Evolutionary conservation across 1,140 invertebrate species (phyloP), one percentile per base, ranked within the genome.

Genomic region (Stenopsyche tienmushanensis): DNA sequence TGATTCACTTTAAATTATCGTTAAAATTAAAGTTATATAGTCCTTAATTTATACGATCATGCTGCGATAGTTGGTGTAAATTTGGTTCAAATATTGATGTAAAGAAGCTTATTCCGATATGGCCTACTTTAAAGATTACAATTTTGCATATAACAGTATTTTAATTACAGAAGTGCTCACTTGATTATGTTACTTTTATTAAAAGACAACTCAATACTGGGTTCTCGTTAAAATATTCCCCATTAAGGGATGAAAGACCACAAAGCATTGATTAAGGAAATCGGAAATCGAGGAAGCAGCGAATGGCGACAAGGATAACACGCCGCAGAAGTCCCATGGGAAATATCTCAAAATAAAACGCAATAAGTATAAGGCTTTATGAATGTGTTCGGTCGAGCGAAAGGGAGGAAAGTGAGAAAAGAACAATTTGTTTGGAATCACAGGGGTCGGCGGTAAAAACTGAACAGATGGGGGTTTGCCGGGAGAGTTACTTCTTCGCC

Each of bases 261-360:
- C 5, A 34, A 34, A 34, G 13, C 29, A 34, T 34, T 34, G 29
- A 7, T 34, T 5, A 34, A 7, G 5, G 13, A 34, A 34, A 34
- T 5, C 3, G 49, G 21, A 52, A 23, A 52, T 52, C 21, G 5
- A 23, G n/a, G 49, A 2, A 3, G 49, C 23, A 52, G 23, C 18
- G 18, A 13, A 52, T 18, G 25, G 29, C 29, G 29, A 34, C 29
- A 34, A 34, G 5, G 29, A 13, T 13, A 34, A 34, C 29, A 34
- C 29, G 13, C 29, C 29, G 5, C 5, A 7, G 29, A 34, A 34
- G 29, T 34, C 29, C 29, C 29, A 13, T 5, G 29, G 29, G 29
- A 20, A n/a, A 52, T 52, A 52, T 52, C 15, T 52, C 49, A 52
- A 25, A 52, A 52, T 52, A 23, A 52, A 49, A 52, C 49, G 7